phyloP scores from a whole-genome alignment of 2,113 vertebrate species.

The Cryptotis parvus region DNA sequence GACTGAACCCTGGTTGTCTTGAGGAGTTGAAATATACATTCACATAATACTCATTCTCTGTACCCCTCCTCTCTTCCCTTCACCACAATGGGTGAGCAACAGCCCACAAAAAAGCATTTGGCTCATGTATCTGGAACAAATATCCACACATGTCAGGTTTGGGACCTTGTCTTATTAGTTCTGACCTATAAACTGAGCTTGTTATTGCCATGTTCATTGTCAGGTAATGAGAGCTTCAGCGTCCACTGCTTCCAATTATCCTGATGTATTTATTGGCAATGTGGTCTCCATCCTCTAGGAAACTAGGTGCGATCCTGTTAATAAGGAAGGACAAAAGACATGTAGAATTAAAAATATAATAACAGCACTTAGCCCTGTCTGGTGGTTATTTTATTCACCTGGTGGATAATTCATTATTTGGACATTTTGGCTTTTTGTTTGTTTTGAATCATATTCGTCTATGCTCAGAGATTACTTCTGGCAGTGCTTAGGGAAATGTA shows the following conservation, averaged over 20 bases:
- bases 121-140: conserved; percentile 1
- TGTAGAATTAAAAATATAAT: background rate
- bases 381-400: background rate
- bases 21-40: background rate
- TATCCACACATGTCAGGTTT: background rate
- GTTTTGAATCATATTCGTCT: too few relatives aligned
- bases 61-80: fast-evolving
- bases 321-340: conserved; percentile 49
- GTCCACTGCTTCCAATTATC: conserved; percentile 78
- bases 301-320: conserved; percentile 46
- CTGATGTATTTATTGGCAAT: conserved; percentile 69
- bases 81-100: background rate
- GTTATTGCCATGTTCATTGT: background rate
- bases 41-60: background rate
- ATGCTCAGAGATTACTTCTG: too few relatives aligned
- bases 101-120: background rate
- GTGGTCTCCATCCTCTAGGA: conserved; percentile 72
- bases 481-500: too few relatives aligned
- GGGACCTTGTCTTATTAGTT: conserved; percentile 76
- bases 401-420: conserved; percentile 21
- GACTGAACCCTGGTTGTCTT: background rate
- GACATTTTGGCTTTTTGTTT: background rate
- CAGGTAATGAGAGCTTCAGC: conserved; percentile 72
- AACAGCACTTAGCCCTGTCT: background rate
- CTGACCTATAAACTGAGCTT: conserved; percentile 72